phyloP scores from a whole-genome alignment of 2,797 vertebrate genomes.

The Champsocephalus esox region DNA sequence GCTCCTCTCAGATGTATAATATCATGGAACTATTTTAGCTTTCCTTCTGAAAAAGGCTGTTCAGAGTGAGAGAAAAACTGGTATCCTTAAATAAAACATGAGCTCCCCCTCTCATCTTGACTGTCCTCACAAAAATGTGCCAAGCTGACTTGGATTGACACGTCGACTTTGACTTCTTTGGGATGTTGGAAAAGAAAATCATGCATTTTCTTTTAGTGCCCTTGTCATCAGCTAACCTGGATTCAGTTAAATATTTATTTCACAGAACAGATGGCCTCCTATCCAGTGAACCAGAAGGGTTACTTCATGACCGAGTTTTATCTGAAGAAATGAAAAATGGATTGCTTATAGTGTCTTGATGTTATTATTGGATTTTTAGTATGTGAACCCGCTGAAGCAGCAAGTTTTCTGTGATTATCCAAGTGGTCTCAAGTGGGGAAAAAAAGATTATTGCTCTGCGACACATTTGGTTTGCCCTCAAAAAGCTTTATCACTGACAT shows the following conservation, averaged over 20 bases:
- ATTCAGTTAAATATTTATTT: slow-evolving; percentile 18
- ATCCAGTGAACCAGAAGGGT: slow-evolving; percentile 16
- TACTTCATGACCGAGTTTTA: slow-evolving; percentile 16
- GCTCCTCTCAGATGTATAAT: slow-evolving; percentile 67
- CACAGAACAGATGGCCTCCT: slow-evolving; percentile 1
- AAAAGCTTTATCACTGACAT: slow-evolving; percentile 7
- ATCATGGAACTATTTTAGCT: slow-evolving; percentile 65
- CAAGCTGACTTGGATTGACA: slow-evolving; percentile 17
- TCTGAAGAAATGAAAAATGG: slow-evolving; percentile 28
- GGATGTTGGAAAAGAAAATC: background rate
- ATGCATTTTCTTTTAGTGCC: background rate
- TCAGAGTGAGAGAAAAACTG: slow-evolving; percentile 54
- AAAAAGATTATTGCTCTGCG: background rate
- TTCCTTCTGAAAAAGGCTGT: slow-evolving; percentile 61
- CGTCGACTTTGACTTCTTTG: slow-evolving; percentile 7
- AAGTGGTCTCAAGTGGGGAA: background rate
- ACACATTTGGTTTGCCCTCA: background rate
- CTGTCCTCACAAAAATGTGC: slow-evolving; percentile 29
- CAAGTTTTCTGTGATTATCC: background rate
- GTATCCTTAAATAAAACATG: slow-evolving; percentile 61
- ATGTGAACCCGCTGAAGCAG: background rate
- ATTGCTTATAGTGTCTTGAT: slow-evolving; percentile 21
- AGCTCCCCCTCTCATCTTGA: slow-evolving; percentile 38
- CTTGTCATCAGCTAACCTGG: slow-evolving; percentile 33
- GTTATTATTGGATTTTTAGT: slow-evolving; percentile 15